Conservation (phyloP, 2,888 invertebrate species). For the Meandrusa payeni region DNA sequence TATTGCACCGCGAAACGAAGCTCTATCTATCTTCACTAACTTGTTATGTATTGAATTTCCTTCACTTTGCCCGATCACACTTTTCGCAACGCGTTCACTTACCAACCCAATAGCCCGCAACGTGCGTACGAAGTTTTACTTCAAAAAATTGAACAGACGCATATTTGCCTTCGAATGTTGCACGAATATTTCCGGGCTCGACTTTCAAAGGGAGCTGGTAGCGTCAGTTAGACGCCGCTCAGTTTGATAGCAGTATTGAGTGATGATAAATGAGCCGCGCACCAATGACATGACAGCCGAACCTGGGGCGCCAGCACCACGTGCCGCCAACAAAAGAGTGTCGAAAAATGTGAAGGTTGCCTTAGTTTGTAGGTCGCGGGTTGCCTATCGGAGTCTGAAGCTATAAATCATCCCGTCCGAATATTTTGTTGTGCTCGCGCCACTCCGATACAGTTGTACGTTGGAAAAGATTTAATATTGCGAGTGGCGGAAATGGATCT, state of each 20-base stretch:
- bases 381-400: constrained; percentile 63
- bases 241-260: constrained; percentile 70
- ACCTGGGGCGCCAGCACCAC: constrained; percentile 66
- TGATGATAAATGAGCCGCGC: constrained; percentile 70
- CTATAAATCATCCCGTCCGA: constrained; percentile 73
- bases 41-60: no score
- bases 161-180: neutral
- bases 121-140: no score
- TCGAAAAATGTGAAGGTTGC: constrained; percentile 77
- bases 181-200: constrained; percentile 4
- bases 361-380: constrained; percentile 76
- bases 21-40: no score
- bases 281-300: constrained; percentile 74
- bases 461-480: constrained; percentile 20
- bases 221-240: constrained; percentile 72
- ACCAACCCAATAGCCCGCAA: no score
- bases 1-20: no score
- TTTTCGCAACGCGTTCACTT: no score
- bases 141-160: no score
- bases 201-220: constrained; percentile 39
- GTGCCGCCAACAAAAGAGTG: constrained; percentile 72
- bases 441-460: constrained; percentile 45
- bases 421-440: constrained; percentile 57
- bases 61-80: no score
- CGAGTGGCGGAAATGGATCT: constrained; percentile 10